These are phyloP conservation scores for Peromyscus attwateri DNA, from an alignment of 2,797 vertebrate species.

Conservation along the genomic window DNA sequence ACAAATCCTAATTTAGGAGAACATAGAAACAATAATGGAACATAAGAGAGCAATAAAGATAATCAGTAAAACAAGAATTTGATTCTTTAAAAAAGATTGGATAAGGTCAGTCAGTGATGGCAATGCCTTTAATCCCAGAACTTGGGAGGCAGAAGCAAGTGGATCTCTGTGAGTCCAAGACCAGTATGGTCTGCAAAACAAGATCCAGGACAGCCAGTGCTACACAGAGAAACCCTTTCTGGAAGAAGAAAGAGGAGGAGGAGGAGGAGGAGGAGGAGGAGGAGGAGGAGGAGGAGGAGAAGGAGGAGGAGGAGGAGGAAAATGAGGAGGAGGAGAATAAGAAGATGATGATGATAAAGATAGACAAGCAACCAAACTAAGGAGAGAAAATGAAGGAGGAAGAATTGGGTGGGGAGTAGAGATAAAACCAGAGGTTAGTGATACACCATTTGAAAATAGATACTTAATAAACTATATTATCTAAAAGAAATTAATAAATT, in stretches of 20 bases:
- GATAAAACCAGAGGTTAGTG: neutral
- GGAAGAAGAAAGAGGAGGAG: neutral
- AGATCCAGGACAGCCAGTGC: neutral
- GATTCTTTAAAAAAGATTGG: neutral
- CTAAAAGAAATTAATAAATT: neutral
- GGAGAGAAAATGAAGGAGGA: neutral
- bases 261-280: neutral
- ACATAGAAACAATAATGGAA: neutral
- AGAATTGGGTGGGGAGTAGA: neutral
- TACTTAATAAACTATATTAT: neutral
- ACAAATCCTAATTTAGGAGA: neutral
- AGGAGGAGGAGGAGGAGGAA: neutral
- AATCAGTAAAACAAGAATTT: neutral
- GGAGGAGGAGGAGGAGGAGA: no score
- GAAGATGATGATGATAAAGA: neutral
- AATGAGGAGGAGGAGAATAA: accelerated
- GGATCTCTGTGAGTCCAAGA: neutral
- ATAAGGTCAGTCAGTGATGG: neutral
- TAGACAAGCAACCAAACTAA: neutral
- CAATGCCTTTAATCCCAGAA: neutral
- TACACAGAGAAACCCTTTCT: neutral
- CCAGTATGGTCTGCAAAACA: neutral
- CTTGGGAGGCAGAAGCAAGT: neutral
- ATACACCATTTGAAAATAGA: neutral
- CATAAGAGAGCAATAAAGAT: neutral